Conservation (phyloP, 2,888 invertebrate species). For the Marronus borbonicus region DNA sequence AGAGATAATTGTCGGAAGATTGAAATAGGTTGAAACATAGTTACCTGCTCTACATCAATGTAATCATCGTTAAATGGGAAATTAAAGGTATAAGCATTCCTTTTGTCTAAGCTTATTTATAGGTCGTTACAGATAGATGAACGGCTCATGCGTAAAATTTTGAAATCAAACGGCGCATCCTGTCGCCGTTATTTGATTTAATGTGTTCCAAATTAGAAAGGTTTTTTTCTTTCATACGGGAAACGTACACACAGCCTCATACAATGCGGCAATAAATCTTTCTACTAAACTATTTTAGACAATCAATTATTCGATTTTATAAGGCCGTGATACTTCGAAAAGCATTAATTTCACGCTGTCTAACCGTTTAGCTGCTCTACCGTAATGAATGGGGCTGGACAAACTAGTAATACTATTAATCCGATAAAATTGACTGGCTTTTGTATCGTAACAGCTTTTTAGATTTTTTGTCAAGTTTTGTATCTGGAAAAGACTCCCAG, state of each 20-base stretch:
- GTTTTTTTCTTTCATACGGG: constrained; percentile 40
- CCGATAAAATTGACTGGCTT: constrained; percentile 17
- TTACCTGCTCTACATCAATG: background rate
- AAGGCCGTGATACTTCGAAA: constrained; percentile 48
- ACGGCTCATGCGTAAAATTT: constrained; percentile 23
- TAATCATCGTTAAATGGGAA: constrained; percentile 4
- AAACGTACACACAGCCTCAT: constrained; percentile 23
- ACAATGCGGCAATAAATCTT: constrained; percentile 49
- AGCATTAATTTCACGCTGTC: constrained; percentile 51
- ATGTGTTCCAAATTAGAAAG: constrained; percentile 41
- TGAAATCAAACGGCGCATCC: constrained; percentile 36
- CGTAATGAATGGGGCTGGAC: constrained; percentile 40
- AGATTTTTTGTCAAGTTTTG: constrained; percentile 3
- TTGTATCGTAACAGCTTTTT: background rate
- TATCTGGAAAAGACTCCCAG: too few relatives aligned
- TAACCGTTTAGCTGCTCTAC: constrained; percentile 44
- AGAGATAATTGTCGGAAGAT: too few relatives aligned
- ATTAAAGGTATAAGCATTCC: constrained; percentile 15
- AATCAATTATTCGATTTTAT: constrained; percentile 49
- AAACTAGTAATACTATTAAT: constrained; percentile 37
- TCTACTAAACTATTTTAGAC: constrained; percentile 49
- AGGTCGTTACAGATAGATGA: constrained; percentile 29
- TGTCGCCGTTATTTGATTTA: constrained; percentile 39
- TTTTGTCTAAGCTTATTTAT: constrained; percentile 28
- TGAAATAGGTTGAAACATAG: background rate